Conservation (phyloP, 1,140 invertebrate species). For the Nymphalis io region DNA sequence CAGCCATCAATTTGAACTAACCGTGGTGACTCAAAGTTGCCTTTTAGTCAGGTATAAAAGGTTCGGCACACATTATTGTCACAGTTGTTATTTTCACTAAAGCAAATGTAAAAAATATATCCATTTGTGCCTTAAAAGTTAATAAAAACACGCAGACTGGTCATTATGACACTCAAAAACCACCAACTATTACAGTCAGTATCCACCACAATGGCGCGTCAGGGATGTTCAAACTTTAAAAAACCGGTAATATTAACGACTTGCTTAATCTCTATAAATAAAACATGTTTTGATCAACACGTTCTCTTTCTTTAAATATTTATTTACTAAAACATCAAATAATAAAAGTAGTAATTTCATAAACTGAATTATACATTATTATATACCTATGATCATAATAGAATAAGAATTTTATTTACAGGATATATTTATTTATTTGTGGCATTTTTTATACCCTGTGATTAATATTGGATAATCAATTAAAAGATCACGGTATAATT, state of each 20-base stretch:
- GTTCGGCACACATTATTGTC: constrained; percentile 79
- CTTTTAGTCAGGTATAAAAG: constrained; percentile 74
- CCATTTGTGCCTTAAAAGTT: constrained; percentile 66
- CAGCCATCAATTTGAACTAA: constrained; percentile 73
- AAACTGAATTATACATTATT: no score
- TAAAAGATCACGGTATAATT: no score
- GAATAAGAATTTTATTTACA: no score
- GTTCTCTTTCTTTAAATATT: no score
- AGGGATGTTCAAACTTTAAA: constrained; percentile 52
- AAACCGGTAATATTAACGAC: constrained; percentile 50
- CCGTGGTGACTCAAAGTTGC: constrained; percentile 73
- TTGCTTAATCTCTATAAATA: not conserved
- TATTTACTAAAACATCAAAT: no score
- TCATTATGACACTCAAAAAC: constrained; percentile 66
- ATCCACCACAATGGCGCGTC: constrained; percentile 73
- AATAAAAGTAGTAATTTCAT: no score
- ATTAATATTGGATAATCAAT: no score
- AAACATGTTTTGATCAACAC: not conserved
- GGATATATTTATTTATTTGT: no score
- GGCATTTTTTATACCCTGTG: no score
- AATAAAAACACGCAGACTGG: constrained; percentile 70
- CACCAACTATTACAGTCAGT: constrained; percentile 47
- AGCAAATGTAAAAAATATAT: constrained; percentile 76
- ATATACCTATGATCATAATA: no score
- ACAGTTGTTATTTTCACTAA: constrained; percentile 68